These are phyloP conservation scores for Oncorhynchus mykiss DNA, from an alignment of 2,113 vertebrate species.

Conservation along the genomic window DNA sequence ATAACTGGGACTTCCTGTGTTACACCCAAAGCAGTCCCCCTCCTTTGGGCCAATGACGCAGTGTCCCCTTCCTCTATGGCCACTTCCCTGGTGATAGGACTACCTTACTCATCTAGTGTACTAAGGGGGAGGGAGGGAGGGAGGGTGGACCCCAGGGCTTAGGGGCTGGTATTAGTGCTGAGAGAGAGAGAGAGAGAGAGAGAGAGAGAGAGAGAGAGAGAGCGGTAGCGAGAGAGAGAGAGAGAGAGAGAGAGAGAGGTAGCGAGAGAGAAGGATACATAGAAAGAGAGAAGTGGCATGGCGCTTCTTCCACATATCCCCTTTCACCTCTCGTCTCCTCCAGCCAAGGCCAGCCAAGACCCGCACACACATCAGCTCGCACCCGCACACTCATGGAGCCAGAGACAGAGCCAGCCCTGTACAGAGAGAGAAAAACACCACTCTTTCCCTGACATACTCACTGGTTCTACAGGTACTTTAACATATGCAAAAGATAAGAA, in stretches of 20 bases:
- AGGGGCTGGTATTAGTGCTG: background rate
- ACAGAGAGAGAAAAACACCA: background rate
- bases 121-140: background rate
- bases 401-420: background rate
- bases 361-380: conserved; percentile 69
- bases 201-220: conserved; percentile 21
- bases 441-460: background rate
- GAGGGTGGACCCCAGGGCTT: background rate
- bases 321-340: conserved; percentile 74
- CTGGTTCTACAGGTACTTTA: too few relatives aligned
- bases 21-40: background rate
- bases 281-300: conserved; percentile 60
- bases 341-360: conserved; percentile 71
- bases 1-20: background rate
- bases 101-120: background rate
- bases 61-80: background rate
- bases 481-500: too few relatives aligned
- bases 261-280: too few relatives aligned
- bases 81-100: background rate
- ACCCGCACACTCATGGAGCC: conserved; percentile 70
- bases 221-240: conserved; percentile 27
- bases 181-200: background rate
- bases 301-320: conserved; percentile 78
- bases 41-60: background rate
- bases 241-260: conserved; percentile 38